These are phyloP conservation scores for Rhynchomys soricoides DNA, from an alignment of 2,113 vertebrate species.

Conservation along the genomic window DNA sequence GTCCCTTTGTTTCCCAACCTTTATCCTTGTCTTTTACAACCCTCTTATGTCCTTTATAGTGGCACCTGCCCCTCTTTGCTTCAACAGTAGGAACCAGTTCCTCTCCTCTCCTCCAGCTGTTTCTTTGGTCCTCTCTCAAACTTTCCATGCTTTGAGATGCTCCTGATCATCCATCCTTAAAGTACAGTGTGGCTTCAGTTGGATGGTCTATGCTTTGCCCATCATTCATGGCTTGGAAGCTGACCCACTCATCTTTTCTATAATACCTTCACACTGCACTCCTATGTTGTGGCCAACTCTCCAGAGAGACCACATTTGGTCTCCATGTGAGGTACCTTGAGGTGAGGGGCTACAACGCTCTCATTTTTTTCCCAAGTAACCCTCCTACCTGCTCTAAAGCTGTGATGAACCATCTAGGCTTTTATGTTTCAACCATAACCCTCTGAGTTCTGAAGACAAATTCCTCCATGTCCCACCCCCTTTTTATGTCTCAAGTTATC, in stretches of 20 bases:
- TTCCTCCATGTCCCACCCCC: not conserved
- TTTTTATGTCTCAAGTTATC: not conserved
- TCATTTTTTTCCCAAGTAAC: not conserved
- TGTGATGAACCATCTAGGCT: not conserved
- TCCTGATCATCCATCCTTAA: not conserved
- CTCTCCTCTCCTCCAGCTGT: not conserved
- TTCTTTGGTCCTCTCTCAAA: not conserved
- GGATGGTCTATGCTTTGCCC: not conserved
- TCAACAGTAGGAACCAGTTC: not conserved
- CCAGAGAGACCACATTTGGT: not conserved
- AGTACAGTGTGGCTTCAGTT: not conserved
- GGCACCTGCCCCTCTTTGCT: not conserved
- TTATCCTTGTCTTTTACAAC: not conserved
- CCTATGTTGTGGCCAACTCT: not conserved
- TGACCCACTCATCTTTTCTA: not conserved
- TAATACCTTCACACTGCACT: accelerated
- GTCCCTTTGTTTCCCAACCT: not conserved
- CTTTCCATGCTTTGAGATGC: not conserved
- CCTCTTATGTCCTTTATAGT: not conserved
- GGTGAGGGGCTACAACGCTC: too few species aligned
- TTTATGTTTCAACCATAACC: not conserved
- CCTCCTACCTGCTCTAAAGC: not conserved
- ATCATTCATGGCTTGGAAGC: not conserved
- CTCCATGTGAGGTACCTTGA: not conserved
- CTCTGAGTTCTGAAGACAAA: not conserved